Percentiles rank a stretch among this genome's conserved stretches.
phyloP scores from a whole-genome alignment of 2,797 vertebrate species.

The Paratrypauchen microcephalus region DNA sequence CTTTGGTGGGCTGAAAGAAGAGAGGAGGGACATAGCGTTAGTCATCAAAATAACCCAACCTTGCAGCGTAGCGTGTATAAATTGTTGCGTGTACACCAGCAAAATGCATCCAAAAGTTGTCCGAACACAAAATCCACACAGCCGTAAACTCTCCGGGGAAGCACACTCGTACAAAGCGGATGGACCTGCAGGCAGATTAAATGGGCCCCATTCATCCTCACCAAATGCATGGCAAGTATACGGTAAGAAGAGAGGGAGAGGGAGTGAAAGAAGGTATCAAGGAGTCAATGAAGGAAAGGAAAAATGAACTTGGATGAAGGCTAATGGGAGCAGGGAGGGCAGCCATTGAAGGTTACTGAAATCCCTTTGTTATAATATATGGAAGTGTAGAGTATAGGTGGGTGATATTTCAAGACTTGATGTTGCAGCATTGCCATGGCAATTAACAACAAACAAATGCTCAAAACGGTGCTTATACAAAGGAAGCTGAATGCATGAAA shows the following conservation, averaged over 20 bases:
- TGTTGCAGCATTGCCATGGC: too few species aligned
- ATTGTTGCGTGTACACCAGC: slow-evolving; percentile 11
- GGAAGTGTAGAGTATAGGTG: too few species aligned
- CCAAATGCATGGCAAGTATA: slow-evolving; percentile 51
- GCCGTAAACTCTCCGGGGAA: slow-evolving; percentile 15
- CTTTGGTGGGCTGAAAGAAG: slow-evolving; percentile 80
- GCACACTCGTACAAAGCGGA: slow-evolving; percentile 10
- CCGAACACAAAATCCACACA: slow-evolving; percentile 38
- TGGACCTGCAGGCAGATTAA: slow-evolving; percentile 66
- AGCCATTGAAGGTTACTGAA: too few species aligned
- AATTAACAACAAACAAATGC: too few species aligned
- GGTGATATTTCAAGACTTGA: too few species aligned
- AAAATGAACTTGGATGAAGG: not conserved
- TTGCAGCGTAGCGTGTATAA: not conserved
- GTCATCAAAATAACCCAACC: not conserved
- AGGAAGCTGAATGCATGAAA: too few species aligned
- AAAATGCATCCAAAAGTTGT: slow-evolving; percentile 47
- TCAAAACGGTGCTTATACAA: too few species aligned
- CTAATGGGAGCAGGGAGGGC: not conserved
- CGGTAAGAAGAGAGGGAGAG: slow-evolving; percentile 10
- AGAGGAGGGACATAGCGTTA: slow-evolving; percentile 6
- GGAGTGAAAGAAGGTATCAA: slow-evolving; percentile 29
- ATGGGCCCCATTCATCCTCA: slow-evolving; percentile 70
- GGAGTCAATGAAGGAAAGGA: slow-evolving; percentile 11
- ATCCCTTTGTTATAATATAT: too few species aligned